Evolutionary conservation across 2,888 invertebrate species (phyloP), one percentile per base, ranked within the genome.

Genomic region (Eupeodes luniger): DNA sequence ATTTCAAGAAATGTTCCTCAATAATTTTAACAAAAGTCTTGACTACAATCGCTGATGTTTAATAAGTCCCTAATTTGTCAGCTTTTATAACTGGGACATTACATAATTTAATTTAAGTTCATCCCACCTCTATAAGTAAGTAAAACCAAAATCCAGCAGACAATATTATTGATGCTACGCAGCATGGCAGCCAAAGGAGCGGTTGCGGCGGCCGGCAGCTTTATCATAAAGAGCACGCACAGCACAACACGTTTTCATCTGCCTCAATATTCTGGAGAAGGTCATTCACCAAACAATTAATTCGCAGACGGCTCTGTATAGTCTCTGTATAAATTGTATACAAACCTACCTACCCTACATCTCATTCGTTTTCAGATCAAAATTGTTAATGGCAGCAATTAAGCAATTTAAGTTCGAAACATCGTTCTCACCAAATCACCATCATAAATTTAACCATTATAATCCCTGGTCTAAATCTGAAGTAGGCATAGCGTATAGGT

Each of bases 331-430:
- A 61, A 9, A 9, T 16, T 47, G 47, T 66, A 12, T 47, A 40
- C 59, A 9, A 4, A 4, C 14, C 55, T 19, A 19, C 19, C 16
- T 62, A 64, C 67, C 19, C 16, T 62, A 64, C 67, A 69, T 74
- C 72, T 77, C 67, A 40, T 57, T 53, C 66, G 53, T 27, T 66
- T 7, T 51, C 9, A 78, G 57, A 75, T 83, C 64, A 51, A 82
- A 69, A 79, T 70, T 66, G 75, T 79, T 83, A 86, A 86, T 83
- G 75, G 66, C 75, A 51, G 67, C 82, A 86, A 86, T 86, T 86
- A 86, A 83, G 75, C 70, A 82, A 83, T 86, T 83, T 62, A 70
- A 83, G 64, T 79, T 83, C 75, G 70, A 79, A 79, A 76, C 66
- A 83, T 75, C 77, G 53, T 72, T 85, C 57, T 40, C 64, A 57